Evolutionary conservation across 2,888 invertebrate species (phyloP), one percentile per base, ranked within the genome.

Genomic region (Poecilobothrus nobilitatus): DNA sequence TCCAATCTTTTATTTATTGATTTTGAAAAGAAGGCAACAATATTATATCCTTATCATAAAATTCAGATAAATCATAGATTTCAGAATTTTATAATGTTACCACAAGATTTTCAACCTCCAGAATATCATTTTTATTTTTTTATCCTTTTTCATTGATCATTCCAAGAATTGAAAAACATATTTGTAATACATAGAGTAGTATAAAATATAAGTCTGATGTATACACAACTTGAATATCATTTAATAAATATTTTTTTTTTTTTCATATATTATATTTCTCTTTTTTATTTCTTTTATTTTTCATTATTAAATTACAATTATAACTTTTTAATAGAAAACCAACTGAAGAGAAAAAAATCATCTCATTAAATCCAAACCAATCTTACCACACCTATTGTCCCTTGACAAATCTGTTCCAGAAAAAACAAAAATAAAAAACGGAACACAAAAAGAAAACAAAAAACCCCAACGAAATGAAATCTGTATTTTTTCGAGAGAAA

Each of bases 321-420:
- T 41, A 15, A 41, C 1, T 41, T 41, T 41, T 15, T 41, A 15
- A 12, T 15, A 12, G 12, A 53, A 53, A 53, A 18, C 53, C 15
- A 53, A 53, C 15, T 12, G 18, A 53, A 18, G 53, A 53, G 18
- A 53, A 53, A 53, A 53, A 53, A 53, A 53, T 27, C 53, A n/a
- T 53, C 53, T 53, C n/a, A 53, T 53, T 53, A 53, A 53, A 53
- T 53, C n/a, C 53, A 53, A 53, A 53, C 53, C 53, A 53, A 53
- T 53, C 53, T 53, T 15, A 65, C 65, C 65, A 65, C 65, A 65
- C 65, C 65, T 65, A 33, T 65, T 65, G 65, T 65, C 65, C 65
- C 65, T 65, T 65, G 65, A 65, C 65, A 65, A 37, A 65, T 65
- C 65, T 65, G 63, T 65, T 65, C 65, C 37, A 65, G 33, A 22